Evolutionary conservation across 1,140 invertebrate genomes (phyloP), one percentile per base, ranked within the genome.

Genomic region (Dendrolimus kikuchii): DNA sequence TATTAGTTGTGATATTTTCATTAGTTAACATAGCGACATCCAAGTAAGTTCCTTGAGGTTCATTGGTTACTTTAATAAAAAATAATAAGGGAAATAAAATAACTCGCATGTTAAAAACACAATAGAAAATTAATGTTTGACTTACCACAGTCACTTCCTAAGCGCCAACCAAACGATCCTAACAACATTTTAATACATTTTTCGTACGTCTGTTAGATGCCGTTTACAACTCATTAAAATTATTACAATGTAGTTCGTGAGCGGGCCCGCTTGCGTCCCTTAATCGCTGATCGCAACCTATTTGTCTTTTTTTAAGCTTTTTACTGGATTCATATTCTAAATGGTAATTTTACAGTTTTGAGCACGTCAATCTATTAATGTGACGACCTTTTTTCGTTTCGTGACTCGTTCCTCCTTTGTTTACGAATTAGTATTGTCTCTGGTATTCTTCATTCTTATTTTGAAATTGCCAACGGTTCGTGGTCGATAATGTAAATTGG

Each of bases 331-430:
- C 66, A 60, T 67, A 80, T 73, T 74, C 59, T 38, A 55, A 79
- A 85, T 85, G 77, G 74, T 81, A 82, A 85, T 82, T 85, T 85
- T 78, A 85, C 79, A 85, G 81, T 85, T 85, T 85, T 77, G 74
- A 81, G 76, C 81, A 85, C 81, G 81, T 74, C 79, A 85, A 78
- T 82, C 74, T 77, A 78, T 85, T 84, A 83, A 80, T 76, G 56
- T 73, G 71, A 79, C 76, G 66, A 70, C 60, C 64, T 69, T 64
- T 77, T 61, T 71, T 62, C 48, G 59, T 72, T 80, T 73, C 81
- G 81, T 85, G 81, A 82, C 81, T 84, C 49, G 36, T 49, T 39
- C 48, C 36, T 57, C 61, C 36, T 67, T 40, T 36, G 64, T 68
- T 71, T 66, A 68, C 42, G 69, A 74, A 77, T 76, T 81, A 73